phyloP scores from a whole-genome alignment of 1,140 invertebrate genomes.

The Platyscapa corneri region DNA sequence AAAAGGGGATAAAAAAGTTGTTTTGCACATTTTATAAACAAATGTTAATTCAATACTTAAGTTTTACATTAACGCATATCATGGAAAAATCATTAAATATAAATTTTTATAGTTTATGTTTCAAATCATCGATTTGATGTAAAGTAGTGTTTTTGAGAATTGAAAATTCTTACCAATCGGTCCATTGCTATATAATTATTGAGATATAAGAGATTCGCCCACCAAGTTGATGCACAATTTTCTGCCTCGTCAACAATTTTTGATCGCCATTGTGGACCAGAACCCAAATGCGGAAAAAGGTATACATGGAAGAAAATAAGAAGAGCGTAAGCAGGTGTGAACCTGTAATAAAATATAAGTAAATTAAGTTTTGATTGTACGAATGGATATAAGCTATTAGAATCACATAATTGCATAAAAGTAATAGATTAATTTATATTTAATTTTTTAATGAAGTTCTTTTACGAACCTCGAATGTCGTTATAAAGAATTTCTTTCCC shows the following conservation, averaged over 20 bases:
- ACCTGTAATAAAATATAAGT: conserved; percentile 52
- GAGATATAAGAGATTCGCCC: conserved; percentile 76
- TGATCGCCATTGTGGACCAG: conserved; percentile 65
- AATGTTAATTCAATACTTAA: too few relatives aligned
- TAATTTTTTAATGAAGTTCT: too few relatives aligned
- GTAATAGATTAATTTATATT: too few relatives aligned
- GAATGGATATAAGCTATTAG: too few relatives aligned
- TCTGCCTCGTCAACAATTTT: conserved; percentile 57
- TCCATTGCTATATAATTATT: conserved; percentile 75
- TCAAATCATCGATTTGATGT: neutral
- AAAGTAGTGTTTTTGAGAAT: neutral
- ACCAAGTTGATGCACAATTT: conserved; percentile 75
- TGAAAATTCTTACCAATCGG: conserved; percentile 50
- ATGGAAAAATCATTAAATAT: too few relatives aligned
- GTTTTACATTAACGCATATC: too few relatives aligned
- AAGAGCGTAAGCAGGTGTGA: conserved; percentile 68
- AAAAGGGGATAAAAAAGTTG: neutral
- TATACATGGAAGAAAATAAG: conserved; percentile 66
- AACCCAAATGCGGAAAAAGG: conserved; percentile 60
- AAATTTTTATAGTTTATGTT: too few relatives aligned
- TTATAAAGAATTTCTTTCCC: too few relatives aligned
- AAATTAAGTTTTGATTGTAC: too few relatives aligned
- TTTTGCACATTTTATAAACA: neutral
- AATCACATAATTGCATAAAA: too few relatives aligned
- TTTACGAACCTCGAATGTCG: too few relatives aligned